Conservation (phyloP, 2,888 invertebrate species). For the Tortrix viridana region DNA sequence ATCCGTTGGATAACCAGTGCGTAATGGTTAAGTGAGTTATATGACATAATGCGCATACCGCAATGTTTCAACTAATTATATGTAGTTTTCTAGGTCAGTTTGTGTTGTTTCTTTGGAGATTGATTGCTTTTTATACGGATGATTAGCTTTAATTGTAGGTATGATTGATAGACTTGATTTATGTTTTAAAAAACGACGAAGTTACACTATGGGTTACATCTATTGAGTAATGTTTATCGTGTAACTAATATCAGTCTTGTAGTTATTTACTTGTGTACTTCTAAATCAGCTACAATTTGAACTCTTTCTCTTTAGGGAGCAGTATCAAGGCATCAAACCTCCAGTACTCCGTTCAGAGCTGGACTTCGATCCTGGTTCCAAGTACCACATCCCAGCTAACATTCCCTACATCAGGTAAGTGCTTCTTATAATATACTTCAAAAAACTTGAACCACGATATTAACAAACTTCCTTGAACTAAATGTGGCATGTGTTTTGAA, state of each 20-base stretch:
- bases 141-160: background rate
- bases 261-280: too few relatives aligned
- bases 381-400: slow-evolving; percentile 96
- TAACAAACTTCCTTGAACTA: too few relatives aligned
- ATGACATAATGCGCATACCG: slow-evolving; percentile 28
- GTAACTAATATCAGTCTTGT: too few relatives aligned
- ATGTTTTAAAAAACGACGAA: background rate
- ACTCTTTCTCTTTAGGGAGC: slow-evolving; percentile 84
- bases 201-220: background rate
- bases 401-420: slow-evolving; percentile 95
- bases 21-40: slow-evolving; percentile 21
- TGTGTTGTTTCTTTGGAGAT: slow-evolving; percentile 17
- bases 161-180: background rate
- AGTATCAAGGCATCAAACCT: slow-evolving; percentile 93
- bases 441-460: too few relatives aligned
- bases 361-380: slow-evolving; percentile 96
- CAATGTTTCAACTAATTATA: slow-evolving; percentile 23
- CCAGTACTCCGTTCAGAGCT: slow-evolving; percentile 92
- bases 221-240: too few relatives aligned
- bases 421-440: background rate
- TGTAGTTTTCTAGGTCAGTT: slow-evolving; percentile 26
- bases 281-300: slow-evolving; percentile 29
- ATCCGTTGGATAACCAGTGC: slow-evolving; percentile 32
- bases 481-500: too few relatives aligned
- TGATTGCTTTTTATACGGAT: slow-evolving; percentile 20